These are phyloP conservation scores for Zenarchopterus dispar DNA, from an alignment of 2,797 vertebrate genomes.

Conservation along the genomic window DNA sequence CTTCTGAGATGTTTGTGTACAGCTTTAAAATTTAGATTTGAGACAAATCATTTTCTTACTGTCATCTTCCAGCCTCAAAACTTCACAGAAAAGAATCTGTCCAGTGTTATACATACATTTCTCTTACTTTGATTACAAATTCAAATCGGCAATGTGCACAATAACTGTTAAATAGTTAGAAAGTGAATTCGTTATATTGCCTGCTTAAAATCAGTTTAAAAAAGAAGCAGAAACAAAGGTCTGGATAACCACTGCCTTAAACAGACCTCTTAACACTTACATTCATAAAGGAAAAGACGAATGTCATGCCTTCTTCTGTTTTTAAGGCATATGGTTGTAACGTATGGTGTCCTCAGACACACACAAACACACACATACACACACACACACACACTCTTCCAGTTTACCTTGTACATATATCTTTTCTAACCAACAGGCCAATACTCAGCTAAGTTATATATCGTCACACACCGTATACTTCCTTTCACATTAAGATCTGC, in stretches of 20 bases:
- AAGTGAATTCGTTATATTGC: slow-evolving; percentile 50
- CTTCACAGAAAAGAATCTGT: slow-evolving; percentile 41
- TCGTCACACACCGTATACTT: slow-evolving; percentile 44
- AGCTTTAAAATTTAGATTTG: slow-evolving; percentile 47
- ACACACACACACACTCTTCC: slow-evolving; percentile 34
- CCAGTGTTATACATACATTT: slow-evolving; percentile 35
- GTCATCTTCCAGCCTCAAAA: slow-evolving; percentile 59
- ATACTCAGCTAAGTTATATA: slow-evolving; percentile 51
- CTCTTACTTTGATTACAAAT: slow-evolving; percentile 9
- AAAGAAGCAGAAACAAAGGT: slow-evolving; percentile 49
- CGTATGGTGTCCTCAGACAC: slow-evolving; percentile 47
- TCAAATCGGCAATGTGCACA: slow-evolving; percentile 49
- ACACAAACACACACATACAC: slow-evolving; percentile 43
- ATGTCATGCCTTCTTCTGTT: slow-evolving; percentile 75
- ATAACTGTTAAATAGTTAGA: slow-evolving; percentile 51
- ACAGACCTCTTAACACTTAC: slow-evolving; percentile 60
- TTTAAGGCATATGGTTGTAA: slow-evolving; percentile 67
- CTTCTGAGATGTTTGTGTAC: slow-evolving; percentile 55
- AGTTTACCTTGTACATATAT: slow-evolving; percentile 67
- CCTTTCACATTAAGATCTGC: slow-evolving; percentile 37
- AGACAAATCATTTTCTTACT: slow-evolving; percentile 41
- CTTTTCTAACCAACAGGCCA: slow-evolving; percentile 58
- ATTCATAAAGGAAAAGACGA: slow-evolving; percentile 57
- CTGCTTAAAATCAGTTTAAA: slow-evolving; percentile 33
- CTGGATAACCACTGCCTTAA: slow-evolving; percentile 80